A percentile compares a stretch with the other conserved stretches of the same genome.
Conservation (phyloP, 2,888 invertebrate genomes). For the Spodoptera littoralis region DNA sequence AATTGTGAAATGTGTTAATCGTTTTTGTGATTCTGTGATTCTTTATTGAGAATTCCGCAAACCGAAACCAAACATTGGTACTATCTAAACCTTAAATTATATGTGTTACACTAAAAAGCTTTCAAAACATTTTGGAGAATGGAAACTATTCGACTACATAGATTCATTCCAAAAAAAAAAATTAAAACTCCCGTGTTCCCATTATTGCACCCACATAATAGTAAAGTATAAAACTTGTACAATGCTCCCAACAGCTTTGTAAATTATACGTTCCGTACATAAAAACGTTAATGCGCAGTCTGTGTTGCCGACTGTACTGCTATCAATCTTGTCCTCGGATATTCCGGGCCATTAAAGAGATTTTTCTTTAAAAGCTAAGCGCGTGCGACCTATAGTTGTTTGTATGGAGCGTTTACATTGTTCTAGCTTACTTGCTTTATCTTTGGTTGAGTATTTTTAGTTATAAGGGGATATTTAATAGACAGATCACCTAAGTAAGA, state of each 20-base stretch:
- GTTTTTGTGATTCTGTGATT: too few species aligned
- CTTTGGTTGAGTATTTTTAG: background rate
- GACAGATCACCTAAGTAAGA: too few species aligned
- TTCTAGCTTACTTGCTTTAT: conserved; percentile 18
- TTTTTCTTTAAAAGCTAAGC: conserved; percentile 63
- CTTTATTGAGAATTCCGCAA: too few species aligned
- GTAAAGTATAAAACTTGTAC: conserved; percentile 37
- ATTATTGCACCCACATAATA: conserved; percentile 15
- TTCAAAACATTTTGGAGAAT: too few species aligned
- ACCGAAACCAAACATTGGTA: too few species aligned
- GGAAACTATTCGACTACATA: too few species aligned
- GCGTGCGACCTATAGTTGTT: conserved; percentile 53
- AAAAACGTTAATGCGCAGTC: conserved; percentile 43
- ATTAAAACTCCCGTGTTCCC: conserved; percentile 8
- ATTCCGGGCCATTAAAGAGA: conserved; percentile 60
- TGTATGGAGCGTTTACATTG: conserved; percentile 24
- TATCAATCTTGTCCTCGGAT: conserved; percentile 62
- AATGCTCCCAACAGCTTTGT: conserved; percentile 37
- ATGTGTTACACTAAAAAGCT: too few species aligned
- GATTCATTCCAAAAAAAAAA: background rate
- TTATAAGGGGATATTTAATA: too few species aligned
- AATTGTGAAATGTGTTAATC: too few species aligned
- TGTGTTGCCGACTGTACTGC: conserved; percentile 51
- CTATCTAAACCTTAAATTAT: too few species aligned
- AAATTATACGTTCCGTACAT: conserved; percentile 28